Conservation (phyloP, 2,888 invertebrate species). For the Ceriagrion tenellum region DNA sequence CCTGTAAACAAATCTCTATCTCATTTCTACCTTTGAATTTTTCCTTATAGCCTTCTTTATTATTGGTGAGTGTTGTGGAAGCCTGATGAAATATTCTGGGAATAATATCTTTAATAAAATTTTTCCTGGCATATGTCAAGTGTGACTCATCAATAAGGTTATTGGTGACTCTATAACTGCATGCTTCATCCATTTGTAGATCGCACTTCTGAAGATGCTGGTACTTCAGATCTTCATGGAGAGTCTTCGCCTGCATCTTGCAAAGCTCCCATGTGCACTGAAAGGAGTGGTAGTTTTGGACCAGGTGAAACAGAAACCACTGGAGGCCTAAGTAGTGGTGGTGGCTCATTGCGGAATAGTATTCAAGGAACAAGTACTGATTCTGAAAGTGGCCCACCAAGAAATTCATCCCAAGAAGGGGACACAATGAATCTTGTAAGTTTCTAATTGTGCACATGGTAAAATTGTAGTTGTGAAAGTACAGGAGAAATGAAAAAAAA, state of each 20-base stretch:
- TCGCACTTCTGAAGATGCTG: conserved; percentile 78
- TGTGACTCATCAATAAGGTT: too few species aligned
- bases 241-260: conserved; percentile 75
- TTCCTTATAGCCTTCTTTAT: too few species aligned
- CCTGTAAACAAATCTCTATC: too few species aligned
- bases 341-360: conserved; percentile 74
- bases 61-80: too few species aligned
- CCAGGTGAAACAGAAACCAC: conserved; percentile 72
- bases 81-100: too few species aligned
- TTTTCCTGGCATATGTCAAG: too few species aligned
- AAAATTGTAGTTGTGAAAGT: too few species aligned
- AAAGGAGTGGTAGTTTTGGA: conserved; percentile 61
- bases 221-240: conserved; percentile 58
- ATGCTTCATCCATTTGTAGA: conserved; percentile 68
- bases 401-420: conserved; percentile 81
- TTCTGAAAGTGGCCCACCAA: conserved; percentile 77
- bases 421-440: conserved; percentile 70
- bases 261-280: conserved; percentile 76
- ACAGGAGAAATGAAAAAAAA: too few species aligned
- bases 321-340: conserved; percentile 69
- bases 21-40: too few species aligned
- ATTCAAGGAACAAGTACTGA: conserved; percentile 78
- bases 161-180: not conserved
- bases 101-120: too few species aligned
- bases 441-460: not conserved